Conservation (phyloP, 2,113 vertebrate species). For the Canis aureus region DNA sequence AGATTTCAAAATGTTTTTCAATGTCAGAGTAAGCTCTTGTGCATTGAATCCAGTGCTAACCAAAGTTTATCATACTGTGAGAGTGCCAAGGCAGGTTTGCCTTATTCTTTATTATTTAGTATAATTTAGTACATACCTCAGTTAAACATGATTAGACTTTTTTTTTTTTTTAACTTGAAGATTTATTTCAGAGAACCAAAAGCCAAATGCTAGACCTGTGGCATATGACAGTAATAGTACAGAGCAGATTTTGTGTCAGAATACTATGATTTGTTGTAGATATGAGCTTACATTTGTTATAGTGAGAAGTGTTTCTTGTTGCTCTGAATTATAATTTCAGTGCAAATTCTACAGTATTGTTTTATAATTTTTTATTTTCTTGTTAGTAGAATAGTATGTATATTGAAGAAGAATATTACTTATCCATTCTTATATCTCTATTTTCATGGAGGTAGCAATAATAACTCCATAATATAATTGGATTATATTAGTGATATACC, state of each 20-base stretch:
- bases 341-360: slow-evolving; percentile 13
- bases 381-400: slow-evolving; percentile 23
- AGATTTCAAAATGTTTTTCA: slow-evolving; percentile 63
- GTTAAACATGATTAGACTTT: slow-evolving; percentile 65
- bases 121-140: slow-evolving; percentile 72
- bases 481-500: neutral
- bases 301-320: slow-evolving; percentile 56
- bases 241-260: slow-evolving; percentile 37
- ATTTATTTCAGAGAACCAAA: slow-evolving; percentile 53
- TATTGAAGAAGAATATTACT: neutral
- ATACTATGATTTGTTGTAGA: slow-evolving; percentile 49
- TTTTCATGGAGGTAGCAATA: neutral
- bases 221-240: slow-evolving; percentile 51
- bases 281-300: slow-evolving; percentile 12
- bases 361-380: slow-evolving; percentile 56
- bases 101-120: slow-evolving; percentile 63
- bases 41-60: slow-evolving; percentile 54
- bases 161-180: slow-evolving; percentile 11
- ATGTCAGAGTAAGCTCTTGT: slow-evolving; percentile 47
- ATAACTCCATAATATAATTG: neutral
- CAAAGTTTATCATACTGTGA: slow-evolving; percentile 62
- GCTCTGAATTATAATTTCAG: slow-evolving; percentile 28
- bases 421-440: neutral
- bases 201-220: slow-evolving; percentile 24
- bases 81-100: slow-evolving; percentile 57